These are phyloP conservation scores for Eristalinus aeneus DNA, from an alignment of 2,888 invertebrate genomes.

Conservation along the genomic window DNA sequence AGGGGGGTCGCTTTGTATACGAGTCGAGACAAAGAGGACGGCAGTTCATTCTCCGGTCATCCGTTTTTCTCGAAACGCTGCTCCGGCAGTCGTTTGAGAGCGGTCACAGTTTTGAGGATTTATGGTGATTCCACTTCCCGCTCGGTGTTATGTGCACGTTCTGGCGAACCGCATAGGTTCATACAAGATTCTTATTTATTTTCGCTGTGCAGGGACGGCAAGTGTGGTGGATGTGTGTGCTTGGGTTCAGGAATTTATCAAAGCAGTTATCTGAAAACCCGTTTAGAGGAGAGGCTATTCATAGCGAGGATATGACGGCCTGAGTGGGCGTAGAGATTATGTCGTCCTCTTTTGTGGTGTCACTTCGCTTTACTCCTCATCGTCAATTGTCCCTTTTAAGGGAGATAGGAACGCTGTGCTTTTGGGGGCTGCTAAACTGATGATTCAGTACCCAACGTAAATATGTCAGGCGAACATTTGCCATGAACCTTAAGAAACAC, in stretches of 20 bases:
- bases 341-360: no score
- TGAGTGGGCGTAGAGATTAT: background rate
- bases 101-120: slow-evolving; percentile 4
- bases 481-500: no score
- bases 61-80: slow-evolving; percentile 6
- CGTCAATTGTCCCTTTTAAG: background rate
- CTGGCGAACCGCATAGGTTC: background rate
- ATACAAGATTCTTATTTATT: slow-evolving; percentile 12
- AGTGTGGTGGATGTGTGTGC: no score
- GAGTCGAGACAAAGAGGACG: background rate
- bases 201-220: no score
- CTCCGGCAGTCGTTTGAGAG: background rate
- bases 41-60: background rate
- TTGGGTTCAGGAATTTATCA: slow-evolving; percentile 25
- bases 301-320: background rate
- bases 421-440: no score
- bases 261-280: background rate
- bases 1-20: background rate
- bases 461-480: no score
- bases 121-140: slow-evolving; percentile 18
- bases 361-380: background rate
- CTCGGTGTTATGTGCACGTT: background rate
- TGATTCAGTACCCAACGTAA: no score
- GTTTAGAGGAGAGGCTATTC: background rate
- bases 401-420: no score